A percentile compares a stretch with the other conserved stretches of the same genome.
Conservation (phyloP, 2,888 invertebrate genomes). For the Drosophila villosipedis region DNA sequence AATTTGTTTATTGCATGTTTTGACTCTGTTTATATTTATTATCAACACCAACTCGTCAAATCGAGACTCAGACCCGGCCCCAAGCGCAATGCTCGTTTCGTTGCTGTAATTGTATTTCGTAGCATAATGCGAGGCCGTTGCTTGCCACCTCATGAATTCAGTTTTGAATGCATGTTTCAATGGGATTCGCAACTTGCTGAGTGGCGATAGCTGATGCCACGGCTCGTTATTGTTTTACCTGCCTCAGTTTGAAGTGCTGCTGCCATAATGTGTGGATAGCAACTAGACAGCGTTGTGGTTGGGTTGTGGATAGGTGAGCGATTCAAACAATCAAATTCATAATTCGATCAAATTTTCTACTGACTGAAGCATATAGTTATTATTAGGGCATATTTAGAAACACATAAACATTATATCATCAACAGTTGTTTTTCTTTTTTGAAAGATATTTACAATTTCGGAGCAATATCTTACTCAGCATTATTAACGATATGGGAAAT, state of each 20-base stretch:
- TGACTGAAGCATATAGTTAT: background rate
- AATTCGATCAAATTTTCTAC: background rate
- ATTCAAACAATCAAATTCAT: background rate
- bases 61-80: conserved; percentile 4
- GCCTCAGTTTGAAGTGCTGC: conserved; percentile 57
- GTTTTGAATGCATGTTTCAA: conserved; percentile 48
- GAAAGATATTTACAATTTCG: background rate
- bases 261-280: conserved; percentile 46
- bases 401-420: background rate
- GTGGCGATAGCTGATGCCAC: conserved; percentile 34
- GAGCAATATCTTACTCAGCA: background rate
- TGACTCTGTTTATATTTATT: conserved; percentile 75
- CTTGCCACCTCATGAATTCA: conserved; percentile 5
- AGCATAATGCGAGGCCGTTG: conserved; percentile 40
- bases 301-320: conserved; percentile 17
- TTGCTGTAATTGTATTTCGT: conserved; percentile 69
- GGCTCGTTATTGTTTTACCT: conserved; percentile 19
- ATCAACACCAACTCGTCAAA: conserved; percentile 57
- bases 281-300: conserved; percentile 55
- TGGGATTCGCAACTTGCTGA: conserved; percentile 49
- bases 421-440: background rate
- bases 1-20: conserved; percentile 81
- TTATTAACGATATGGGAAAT: background rate
- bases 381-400: background rate
- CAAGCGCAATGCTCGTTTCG: conserved; percentile 38